These are phyloP conservation scores for Pygathrix nemaeus DNA, from an alignment of 2,113 vertebrate species.

Conservation along the genomic window DNA sequence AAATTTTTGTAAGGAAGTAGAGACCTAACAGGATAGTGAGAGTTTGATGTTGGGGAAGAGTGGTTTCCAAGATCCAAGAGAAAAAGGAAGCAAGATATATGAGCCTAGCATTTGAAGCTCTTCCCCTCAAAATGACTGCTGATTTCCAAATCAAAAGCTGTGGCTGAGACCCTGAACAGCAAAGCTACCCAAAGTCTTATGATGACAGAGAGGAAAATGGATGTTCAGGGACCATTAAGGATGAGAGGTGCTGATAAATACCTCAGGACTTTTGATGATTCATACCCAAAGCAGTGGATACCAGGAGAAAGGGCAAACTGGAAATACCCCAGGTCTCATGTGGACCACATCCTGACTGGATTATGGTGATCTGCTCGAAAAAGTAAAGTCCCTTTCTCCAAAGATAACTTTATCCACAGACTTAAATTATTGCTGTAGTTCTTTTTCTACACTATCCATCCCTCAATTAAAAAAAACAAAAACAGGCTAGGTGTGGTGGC, in stretches of 20 bases:
- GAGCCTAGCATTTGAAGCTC: not conserved
- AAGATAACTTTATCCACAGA: not conserved
- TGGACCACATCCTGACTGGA: not conserved
- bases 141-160: not conserved
- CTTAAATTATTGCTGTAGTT: not conserved
- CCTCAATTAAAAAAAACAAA: not conserved
- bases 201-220: not conserved
- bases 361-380: not conserved
- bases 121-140: not conserved
- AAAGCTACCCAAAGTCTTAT: not conserved
- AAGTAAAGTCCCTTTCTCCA: not conserved
- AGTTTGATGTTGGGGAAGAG: not conserved
- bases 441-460: no score
- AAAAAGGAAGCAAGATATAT: not conserved
- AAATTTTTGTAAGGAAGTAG: not conserved
- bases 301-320: not conserved
- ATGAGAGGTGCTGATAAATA: not conserved
- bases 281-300: not conserved
- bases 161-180: not conserved
- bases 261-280: not conserved
- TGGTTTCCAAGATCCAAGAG: not conserved
- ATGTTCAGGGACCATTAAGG: not conserved
- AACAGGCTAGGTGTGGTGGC: fast-evolving
- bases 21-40: not conserved
- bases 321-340: not conserved